Conservation (phyloP, 1,140 invertebrate species). For the Diploscapter pachys region DNA sequence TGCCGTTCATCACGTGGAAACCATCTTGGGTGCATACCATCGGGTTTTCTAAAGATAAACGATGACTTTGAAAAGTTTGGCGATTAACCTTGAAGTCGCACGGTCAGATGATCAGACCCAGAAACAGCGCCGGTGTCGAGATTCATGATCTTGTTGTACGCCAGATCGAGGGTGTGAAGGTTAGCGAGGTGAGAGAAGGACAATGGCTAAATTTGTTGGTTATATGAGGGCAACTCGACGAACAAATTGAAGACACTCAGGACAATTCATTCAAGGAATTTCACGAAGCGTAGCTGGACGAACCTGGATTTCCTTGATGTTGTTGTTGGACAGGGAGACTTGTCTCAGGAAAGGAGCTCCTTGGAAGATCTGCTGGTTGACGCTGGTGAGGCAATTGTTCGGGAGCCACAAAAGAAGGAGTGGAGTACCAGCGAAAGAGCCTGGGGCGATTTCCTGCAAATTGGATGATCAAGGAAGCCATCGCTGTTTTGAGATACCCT, state of each 20-base stretch:
- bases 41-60: conserved; percentile 51
- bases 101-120: conserved; percentile 53
- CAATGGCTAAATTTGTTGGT: conserved; percentile 22
- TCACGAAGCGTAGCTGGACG: not conserved
- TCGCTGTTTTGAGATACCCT: conserved; percentile 19
- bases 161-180: conserved; percentile 54
- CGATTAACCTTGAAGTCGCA: conserved; percentile 49
- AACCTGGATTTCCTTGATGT: conserved; percentile 51
- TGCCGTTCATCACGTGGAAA: conserved; percentile 57
- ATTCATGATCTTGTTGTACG: conserved; percentile 52
- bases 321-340: conserved; percentile 55
- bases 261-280: too few relatives aligned
- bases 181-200: conserved; percentile 56
- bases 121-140: conserved; percentile 47
- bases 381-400: conserved; percentile 49
- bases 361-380: conserved; percentile 53
- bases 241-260: too few relatives aligned
- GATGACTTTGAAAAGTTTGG: not conserved
- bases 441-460: conserved; percentile 45
- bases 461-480: not conserved
- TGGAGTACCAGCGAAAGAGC: conserved; percentile 54
- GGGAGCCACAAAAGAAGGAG: conserved; percentile 56
- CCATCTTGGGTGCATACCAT: conserved; percentile 56
- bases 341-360: conserved; percentile 57
- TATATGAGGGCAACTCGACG: not conserved